A percentile compares a stretch with the other conserved stretches of the same genome.
phyloP scores from a whole-genome alignment of 2,113 vertebrate genomes.

The Lonchura striata region DNA sequence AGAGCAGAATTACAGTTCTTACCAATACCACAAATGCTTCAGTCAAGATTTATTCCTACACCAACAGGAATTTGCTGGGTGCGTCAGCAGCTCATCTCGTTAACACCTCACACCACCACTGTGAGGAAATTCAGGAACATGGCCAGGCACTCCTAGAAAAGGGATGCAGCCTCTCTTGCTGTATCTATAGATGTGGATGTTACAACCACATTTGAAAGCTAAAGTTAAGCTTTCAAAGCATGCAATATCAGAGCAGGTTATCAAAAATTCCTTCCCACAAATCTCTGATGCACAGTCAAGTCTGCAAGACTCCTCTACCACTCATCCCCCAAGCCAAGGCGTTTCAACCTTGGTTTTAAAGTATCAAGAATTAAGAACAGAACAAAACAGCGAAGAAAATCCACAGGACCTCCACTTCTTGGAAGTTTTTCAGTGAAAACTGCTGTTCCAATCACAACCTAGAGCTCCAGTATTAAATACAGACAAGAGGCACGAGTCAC shows the following conservation, averaged over 20 bases:
- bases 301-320: background rate
- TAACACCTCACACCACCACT: background rate
- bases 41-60: background rate
- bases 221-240: background rate
- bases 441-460: background rate
- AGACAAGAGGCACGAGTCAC: fast-evolving
- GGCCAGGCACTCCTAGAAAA: background rate
- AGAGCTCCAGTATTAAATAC: background rate
- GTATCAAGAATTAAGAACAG: background rate
- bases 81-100: background rate
- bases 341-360: background rate
- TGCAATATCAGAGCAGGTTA: background rate
- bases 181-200: fast-evolving
- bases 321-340: background rate
- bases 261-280: background rate
- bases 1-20: background rate
- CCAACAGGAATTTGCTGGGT: background rate
- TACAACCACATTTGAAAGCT: background rate
- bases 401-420: background rate
- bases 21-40: background rate
- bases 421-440: background rate
- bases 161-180: background rate
- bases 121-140: background rate
- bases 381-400: background rate
- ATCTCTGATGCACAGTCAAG: background rate